Evolutionary conservation across 2,888 invertebrate species (phyloP), one percentile per base, ranked within the genome.

Genomic region (Andrena trimmerana): DNA sequence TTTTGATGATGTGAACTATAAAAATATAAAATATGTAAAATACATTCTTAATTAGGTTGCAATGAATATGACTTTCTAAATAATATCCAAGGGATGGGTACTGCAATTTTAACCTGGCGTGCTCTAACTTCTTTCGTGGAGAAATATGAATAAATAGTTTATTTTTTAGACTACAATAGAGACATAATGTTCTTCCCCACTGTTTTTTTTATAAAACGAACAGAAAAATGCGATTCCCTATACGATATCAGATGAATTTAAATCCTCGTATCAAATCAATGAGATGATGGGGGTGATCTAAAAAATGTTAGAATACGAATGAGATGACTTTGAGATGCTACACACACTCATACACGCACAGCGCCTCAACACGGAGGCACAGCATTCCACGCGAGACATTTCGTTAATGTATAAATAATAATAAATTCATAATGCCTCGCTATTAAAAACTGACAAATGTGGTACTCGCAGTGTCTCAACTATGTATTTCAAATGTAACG

Each of bases 111-210:
- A 81, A 66, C 72, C 71, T 73, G 59, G 20, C 24, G 24, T 48
- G 82, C 74, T 73, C 16, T 71, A 69, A 65, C 42, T 67, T 70
- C 24, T 31, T 71, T 66, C 63, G 36, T 63, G 72, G 54, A 72
- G 62, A 77, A 83, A 79, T 81, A 74, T 85, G 75, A 85, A 85
- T 83, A 87, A 86, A 82, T 86, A 86, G 78, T 85, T 81, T 78
- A 74, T 87, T 83, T 75, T 67, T 68, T 78, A 72, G 36, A 67
- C 72, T 81, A 80, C 68, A 87, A 65, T 66, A 66, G 16, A 86
- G 66, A 84, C 66, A 73, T 33, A 42, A 48, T 62, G 71, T 42
- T 72, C 60, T 60, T 48, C 29, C 33, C 67, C 74, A 80, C 57
- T 31, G 74, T 20, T 68, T 65, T 68, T 65, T 62, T 72, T 57